These are phyloP conservation scores for Mustelus asterias DNA, from an alignment of 2,113 vertebrate species.

Conservation along the genomic window DNA sequence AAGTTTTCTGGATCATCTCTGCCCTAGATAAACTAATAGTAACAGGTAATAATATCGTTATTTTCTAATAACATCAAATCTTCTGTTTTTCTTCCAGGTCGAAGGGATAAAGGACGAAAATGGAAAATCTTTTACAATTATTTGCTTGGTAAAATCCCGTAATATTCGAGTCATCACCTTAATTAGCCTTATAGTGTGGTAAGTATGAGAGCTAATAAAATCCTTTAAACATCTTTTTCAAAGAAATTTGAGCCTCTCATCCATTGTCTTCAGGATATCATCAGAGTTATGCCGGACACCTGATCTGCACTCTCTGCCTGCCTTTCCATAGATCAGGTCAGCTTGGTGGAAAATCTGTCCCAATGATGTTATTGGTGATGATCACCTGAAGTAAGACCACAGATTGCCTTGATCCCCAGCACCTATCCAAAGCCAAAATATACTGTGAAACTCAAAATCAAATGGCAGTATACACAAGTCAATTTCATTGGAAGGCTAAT, in stretches of 20 bases:
- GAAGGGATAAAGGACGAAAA: neutral
- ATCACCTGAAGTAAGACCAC: neutral
- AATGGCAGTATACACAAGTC: neutral
- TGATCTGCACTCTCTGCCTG: neutral
- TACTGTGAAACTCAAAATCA: neutral
- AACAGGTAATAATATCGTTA: neutral
- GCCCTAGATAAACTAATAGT: neutral
- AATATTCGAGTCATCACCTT: neutral
- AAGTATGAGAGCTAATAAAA: neutral
- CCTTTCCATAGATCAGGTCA: neutral
- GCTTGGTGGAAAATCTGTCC: neutral
- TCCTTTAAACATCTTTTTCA: neutral
- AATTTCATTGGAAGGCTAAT: neutral
- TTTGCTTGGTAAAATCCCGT: neutral
- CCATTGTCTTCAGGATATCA: neutral
- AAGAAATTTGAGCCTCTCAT: neutral
- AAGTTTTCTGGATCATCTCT: neutral
- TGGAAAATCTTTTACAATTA: neutral
- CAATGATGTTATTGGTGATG: neutral
- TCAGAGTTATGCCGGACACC: neutral
- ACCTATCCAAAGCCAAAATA: neutral
- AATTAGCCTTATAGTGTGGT: neutral
- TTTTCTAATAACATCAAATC: neutral
- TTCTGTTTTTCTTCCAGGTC: conserved; percentile 4
- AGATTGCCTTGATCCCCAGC: neutral